Conservation (phyloP, 1,140 invertebrate genomes). For the Chymomyza costata region DNA sequence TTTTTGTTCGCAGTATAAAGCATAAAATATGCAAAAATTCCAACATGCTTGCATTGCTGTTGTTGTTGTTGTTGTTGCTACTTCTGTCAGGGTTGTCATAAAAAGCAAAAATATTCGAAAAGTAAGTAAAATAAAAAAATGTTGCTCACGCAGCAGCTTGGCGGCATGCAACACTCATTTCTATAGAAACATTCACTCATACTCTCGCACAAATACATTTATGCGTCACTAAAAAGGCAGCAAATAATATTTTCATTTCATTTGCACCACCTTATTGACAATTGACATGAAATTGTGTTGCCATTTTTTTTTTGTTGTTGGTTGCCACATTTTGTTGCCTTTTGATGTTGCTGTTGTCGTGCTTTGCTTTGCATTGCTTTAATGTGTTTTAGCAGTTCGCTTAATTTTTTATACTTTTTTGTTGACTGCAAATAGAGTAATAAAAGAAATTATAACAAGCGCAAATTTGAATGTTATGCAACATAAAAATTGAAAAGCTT, state of each 20-base stretch:
- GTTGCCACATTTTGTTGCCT: not conserved
- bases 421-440: slow-evolving; percentile 68
- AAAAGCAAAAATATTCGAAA: slow-evolving; percentile 39
- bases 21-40: slow-evolving; percentile 72
- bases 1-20: slow-evolving; percentile 36
- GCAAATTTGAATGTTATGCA: slow-evolving; percentile 20
- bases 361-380: too few species aligned
- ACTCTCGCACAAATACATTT: too few species aligned
- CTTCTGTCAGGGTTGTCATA: slow-evolving; percentile 34
- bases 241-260: slow-evolving; percentile 73
- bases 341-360: not conserved
- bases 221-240: not conserved
- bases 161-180: not conserved
- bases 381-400: not conserved
- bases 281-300: slow-evolving; percentile 69
- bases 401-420: slow-evolving; percentile 63
- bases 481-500: too few species aligned
- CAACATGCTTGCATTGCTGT: slow-evolving; percentile 45
- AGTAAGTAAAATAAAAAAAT: not conserved
- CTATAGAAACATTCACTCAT: too few species aligned
- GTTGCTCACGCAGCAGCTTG: not conserved
- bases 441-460: slow-evolving; percentile 33
- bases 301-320: slow-evolving; percentile 9
- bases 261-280: slow-evolving; percentile 75
- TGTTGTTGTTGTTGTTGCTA: slow-evolving; percentile 16